Percentiles rank a stretch among this genome's conserved stretches.
Evolutionary conservation across 92 coral and sea anemone genomes (phyloP).

Genomic region (Meandrina meandrites): DNA sequence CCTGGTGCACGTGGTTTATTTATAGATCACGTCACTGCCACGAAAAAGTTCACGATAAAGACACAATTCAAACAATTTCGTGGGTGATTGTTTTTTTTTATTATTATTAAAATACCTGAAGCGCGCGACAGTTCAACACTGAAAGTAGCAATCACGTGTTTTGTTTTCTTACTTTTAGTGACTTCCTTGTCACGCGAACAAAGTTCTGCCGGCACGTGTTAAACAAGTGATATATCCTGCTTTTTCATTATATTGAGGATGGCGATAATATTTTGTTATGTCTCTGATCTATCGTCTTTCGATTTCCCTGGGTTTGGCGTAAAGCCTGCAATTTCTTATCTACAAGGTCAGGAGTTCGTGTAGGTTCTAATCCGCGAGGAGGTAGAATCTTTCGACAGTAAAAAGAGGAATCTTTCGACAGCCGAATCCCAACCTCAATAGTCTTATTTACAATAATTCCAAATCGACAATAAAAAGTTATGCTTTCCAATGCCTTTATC

Average conservation of each 20-base stretch:
- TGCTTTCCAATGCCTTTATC: background rate
- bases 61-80: background rate
- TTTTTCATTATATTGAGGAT: background rate
- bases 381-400: background rate
- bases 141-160: background rate
- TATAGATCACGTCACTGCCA: background rate
- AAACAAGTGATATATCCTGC: background rate
- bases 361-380: background rate
- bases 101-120: background rate
- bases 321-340: background rate
- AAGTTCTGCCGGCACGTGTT: background rate
- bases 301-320: background rate
- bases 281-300: background rate
- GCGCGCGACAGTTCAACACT: background rate
- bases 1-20: conserved; percentile 8
- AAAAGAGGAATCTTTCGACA: background rate
- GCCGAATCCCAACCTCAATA: background rate
- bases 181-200: conserved; percentile 30
- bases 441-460: background rate
- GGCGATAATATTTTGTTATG: background rate
- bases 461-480: background rate
- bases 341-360: background rate
- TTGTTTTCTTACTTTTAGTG: no score
- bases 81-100: background rate
- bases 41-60: background rate